Evolutionary conservation across 2,797 vertebrate genomes (phyloP).

Genomic region (Botia kubotai): DNA sequence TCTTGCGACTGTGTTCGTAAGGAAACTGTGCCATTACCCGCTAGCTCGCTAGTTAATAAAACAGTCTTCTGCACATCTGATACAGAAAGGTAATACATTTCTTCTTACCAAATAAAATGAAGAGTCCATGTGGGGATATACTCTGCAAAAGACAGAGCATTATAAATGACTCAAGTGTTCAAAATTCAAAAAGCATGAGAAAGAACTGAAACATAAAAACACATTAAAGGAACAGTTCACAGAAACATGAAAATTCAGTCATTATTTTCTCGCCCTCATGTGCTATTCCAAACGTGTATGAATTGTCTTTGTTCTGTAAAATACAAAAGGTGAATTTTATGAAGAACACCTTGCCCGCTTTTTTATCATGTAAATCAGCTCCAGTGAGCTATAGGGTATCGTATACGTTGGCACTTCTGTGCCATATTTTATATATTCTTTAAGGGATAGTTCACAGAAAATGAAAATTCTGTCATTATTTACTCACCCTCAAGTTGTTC

Average conservation of each 20-base stretch:
- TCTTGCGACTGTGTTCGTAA: conserved; percentile 36
- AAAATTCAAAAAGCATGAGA: background rate
- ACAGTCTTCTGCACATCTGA: conserved; percentile 24
- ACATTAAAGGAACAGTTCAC: background rate
- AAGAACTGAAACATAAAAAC: background rate
- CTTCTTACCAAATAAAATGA: conserved; percentile 89
- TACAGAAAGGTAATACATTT: conserved; percentile 41
- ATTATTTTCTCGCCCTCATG: background rate
- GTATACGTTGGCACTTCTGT: no score
- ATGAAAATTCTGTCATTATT: no score
- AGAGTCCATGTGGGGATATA: conserved; percentile 85
- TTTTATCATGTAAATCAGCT: no score
- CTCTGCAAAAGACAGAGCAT: conserved; percentile 72
- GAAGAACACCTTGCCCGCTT: no score
- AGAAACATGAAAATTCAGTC: background rate
- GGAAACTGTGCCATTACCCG: conserved; percentile 34
- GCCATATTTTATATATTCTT: no score
- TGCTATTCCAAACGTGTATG: background rate
- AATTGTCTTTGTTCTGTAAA: background rate
- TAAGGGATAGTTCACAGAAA: no score
- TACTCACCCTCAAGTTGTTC: no score
- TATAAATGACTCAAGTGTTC: conserved; percentile 33
- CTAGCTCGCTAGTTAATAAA: conserved; percentile 43
- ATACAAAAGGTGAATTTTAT: background rate
- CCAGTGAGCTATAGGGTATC: no score